Conservation (phyloP, 2,797 vertebrate species). For the Antrozous pallidus region DNA sequence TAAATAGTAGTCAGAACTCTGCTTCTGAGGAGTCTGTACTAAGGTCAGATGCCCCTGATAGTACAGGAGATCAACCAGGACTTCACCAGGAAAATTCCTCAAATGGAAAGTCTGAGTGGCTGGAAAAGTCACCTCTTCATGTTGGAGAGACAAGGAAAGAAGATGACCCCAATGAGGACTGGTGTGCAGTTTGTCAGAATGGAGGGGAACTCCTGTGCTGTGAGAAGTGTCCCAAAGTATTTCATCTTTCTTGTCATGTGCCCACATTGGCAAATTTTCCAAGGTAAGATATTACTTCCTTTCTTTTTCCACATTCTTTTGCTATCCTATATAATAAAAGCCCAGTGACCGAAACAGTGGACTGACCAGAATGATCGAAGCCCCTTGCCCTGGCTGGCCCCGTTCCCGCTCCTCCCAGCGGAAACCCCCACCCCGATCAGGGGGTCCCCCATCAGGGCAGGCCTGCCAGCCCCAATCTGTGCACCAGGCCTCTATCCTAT, state of each 20-base stretch:
- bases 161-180: conserved; percentile 88
- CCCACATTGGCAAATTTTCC: conserved; percentile 85
- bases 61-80: conserved; percentile 84
- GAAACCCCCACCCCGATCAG: too few species aligned
- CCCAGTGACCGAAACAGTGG: too few species aligned
- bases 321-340: neutral
- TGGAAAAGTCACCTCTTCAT: conserved; percentile 72
- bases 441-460: too few species aligned
- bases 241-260: conserved; percentile 87
- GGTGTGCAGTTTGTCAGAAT: conserved; percentile 89
- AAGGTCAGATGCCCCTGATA: conserved; percentile 85
- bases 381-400: too few species aligned
- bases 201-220: conserved; percentile 88
- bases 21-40: conserved; percentile 74
- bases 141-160: conserved; percentile 83
- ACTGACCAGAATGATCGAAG: too few species aligned
- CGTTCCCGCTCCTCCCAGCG: accelerated
- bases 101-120: conserved; percentile 79
- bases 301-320: neutral
- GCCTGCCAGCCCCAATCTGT: too few species aligned
- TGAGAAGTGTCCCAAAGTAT: conserved; percentile 88
- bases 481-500: too few species aligned
- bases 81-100: conserved; percentile 72
- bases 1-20: conserved; percentile 79
- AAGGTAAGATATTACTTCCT: conserved; percentile 78